phyloP scores from a whole-genome alignment of 2,797 vertebrate species.

The Fratercula arctica region DNA sequence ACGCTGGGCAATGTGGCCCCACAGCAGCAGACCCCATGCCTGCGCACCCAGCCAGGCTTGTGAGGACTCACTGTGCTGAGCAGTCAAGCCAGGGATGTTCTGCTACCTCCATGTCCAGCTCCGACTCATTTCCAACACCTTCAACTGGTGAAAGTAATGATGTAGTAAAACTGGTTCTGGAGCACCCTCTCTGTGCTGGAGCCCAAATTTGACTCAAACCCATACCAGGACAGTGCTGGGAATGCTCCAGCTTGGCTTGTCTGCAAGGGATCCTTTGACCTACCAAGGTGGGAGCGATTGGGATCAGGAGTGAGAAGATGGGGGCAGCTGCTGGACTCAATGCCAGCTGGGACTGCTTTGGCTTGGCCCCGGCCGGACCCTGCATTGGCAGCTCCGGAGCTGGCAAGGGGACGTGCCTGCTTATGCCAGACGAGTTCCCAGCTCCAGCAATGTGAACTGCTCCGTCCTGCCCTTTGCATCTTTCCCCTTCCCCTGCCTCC shows the following conservation, averaged over 20 bases:
- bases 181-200: not conserved
- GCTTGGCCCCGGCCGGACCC: rapidly evolving
- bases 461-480: not conserved
- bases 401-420: not conserved
- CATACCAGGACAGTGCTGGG: not conserved
- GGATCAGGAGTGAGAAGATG: not conserved
- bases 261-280: not conserved
- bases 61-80: rapidly evolving
- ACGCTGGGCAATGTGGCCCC: rapidly evolving
- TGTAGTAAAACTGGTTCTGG: not conserved
- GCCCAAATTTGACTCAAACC: rapidly evolving
- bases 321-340: not conserved
- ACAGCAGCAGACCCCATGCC: rapidly evolving
- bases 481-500: not conserved
- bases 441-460: not conserved
- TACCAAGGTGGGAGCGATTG: not conserved
- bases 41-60: rapidly evolving
- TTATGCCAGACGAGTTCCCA: rapidly evolving
- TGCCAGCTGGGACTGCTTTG: not conserved
- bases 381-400: not conserved
- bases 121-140: not conserved
- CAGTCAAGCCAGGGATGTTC: not conserved
- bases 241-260: not conserved
- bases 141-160: not conserved
- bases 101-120: not conserved